Evolutionary conservation across 2,797 vertebrate genomes (phyloP).

Genomic region (Rhabdomys pumilio): DNA sequence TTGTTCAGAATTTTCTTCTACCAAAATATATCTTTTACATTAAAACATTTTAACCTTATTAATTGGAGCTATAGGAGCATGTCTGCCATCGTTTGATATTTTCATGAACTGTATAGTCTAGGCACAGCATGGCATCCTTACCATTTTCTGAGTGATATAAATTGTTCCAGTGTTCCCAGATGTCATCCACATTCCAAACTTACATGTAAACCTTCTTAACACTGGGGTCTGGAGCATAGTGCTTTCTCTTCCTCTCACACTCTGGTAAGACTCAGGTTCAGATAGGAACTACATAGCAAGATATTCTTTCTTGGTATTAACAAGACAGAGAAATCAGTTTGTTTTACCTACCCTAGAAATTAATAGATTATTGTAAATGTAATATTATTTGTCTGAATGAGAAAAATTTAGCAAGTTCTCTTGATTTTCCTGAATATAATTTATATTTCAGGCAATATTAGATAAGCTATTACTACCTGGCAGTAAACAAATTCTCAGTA

Average conservation of each 20-base stretch:
- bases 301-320: constrained; percentile 33
- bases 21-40: constrained; percentile 3
- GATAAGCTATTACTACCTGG: constrained; percentile 4
- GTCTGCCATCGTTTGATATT: not conserved
- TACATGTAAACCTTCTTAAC: not conserved
- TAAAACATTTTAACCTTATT: constrained; percentile 41
- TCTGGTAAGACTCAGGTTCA: not conserved
- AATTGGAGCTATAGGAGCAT: not conserved
- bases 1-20: constrained; percentile 47
- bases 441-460: constrained; percentile 19
- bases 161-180: not conserved
- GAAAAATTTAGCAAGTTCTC: constrained; percentile 45
- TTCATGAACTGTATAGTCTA: not conserved
- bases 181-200: not conserved
- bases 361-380: constrained; percentile 17
- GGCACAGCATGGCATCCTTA: not conserved
- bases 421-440: constrained; percentile 47
- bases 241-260: not conserved
- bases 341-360: not conserved
- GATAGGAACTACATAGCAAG: constrained; percentile 7
- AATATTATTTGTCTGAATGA: constrained; percentile 35
- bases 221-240: too few relatives aligned
- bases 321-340: constrained; percentile 43
- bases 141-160: not conserved
- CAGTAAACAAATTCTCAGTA: constrained; percentile 7